Conservation (phyloP, 92 coral and sea anemone species). For the Micromussa lordhowensis region DNA sequence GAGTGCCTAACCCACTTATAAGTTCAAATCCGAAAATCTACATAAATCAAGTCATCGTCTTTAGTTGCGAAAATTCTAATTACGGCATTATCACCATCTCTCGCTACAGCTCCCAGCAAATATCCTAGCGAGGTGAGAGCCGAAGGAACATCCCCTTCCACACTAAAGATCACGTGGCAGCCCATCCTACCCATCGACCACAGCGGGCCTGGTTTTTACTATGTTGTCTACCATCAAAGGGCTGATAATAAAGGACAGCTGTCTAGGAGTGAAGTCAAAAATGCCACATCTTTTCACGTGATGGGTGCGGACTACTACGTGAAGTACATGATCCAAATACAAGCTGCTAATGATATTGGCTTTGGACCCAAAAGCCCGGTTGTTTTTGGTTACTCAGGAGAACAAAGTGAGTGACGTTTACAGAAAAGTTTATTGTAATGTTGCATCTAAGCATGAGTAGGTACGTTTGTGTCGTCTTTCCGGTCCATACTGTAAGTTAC, state of each 20-base stretch:
- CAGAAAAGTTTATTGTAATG: neutral
- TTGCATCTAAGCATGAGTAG: too few species aligned
- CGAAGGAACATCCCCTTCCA: conserved; percentile 71
- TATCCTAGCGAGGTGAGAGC: conserved; percentile 73
- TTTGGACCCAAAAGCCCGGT: conserved; percentile 90
- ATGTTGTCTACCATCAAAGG: conserved; percentile 80
- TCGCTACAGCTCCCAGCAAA: conserved; percentile 73
- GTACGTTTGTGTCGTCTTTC: too few species aligned
- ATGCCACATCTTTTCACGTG: conserved; percentile 52
- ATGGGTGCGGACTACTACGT: conserved; percentile 70
- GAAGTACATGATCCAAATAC: conserved; percentile 83
- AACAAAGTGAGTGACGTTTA: conserved; percentile 35
- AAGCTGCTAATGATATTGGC: conserved; percentile 89
- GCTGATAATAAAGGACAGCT: conserved; percentile 61
- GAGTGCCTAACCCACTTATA: too few species aligned
- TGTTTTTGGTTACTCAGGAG: conserved; percentile 90
- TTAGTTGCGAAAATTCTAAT: neutral
- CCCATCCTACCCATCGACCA: conserved; percentile 78
- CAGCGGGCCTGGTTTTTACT: conserved; percentile 91
- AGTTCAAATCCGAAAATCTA: neutral
- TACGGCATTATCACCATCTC: neutral
- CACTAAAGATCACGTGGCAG: conserved; percentile 82
- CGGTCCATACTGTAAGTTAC: too few species aligned
- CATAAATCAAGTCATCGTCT: neutral
- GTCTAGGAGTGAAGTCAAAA: conserved; percentile 77